Percentiles rank a stretch among this genome's conserved stretches.
phyloP scores from a whole-genome alignment of 1,140 invertebrate species.

The Lanistes nyassanus region DNA sequence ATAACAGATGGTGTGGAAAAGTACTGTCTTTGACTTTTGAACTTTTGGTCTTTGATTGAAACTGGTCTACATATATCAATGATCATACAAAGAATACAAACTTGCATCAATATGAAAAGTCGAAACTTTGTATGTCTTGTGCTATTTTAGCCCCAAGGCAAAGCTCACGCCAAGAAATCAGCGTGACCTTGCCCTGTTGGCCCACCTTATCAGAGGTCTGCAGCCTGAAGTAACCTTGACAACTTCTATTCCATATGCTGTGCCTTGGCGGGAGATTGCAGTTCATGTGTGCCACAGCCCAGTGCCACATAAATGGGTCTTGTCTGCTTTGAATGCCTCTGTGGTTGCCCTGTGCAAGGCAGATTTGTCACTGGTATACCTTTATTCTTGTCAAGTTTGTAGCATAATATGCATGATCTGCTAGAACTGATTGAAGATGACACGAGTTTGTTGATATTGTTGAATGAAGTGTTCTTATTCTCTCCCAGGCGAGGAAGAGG shows the following conservation, averaged over 20 bases:
- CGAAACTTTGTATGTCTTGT: too few species aligned
- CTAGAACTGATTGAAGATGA: too few species aligned
- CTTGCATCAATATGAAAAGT: too few species aligned
- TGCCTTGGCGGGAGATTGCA: constrained; percentile 55
- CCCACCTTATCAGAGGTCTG: constrained; percentile 41
- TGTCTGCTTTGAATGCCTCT: constrained; percentile 60
- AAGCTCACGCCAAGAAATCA: constrained; percentile 43
- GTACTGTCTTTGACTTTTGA: too few species aligned
- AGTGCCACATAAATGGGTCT: constrained; percentile 42
- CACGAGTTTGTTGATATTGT: too few species aligned
- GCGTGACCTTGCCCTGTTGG: constrained; percentile 47
- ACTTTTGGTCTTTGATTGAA: too few species aligned
- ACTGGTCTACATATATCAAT: too few species aligned
- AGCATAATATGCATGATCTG: background rate
- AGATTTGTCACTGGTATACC: constrained; percentile 41
- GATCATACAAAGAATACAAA: too few species aligned
- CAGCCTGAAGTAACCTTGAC: constrained; percentile 36
- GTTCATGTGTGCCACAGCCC: constrained; percentile 51
- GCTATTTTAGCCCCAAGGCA: constrained; percentile 27
- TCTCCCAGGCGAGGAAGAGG: constrained; percentile 32
- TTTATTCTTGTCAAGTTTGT: background rate
- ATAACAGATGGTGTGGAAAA: too few species aligned
- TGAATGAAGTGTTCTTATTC: background rate
- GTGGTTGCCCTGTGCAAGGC: constrained; percentile 61
- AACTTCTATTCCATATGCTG: constrained; percentile 43